Evolutionary conservation across 2,888 invertebrate genomes (phyloP), one percentile per base, ranked within the genome.

Genomic region (Beris chalybata): DNA sequence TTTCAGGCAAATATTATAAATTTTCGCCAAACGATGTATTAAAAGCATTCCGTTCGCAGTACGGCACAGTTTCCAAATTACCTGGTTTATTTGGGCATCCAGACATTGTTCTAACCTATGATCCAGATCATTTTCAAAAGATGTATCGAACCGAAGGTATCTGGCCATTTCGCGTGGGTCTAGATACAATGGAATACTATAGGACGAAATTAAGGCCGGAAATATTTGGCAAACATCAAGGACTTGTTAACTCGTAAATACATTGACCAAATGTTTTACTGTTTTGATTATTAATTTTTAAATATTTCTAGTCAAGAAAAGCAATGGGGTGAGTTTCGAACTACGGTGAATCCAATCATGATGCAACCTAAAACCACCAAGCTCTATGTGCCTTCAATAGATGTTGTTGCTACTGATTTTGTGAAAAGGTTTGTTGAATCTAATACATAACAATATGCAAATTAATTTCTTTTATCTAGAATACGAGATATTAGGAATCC

Each of bases 311-410:
- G 85, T 29, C 86, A 89, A 78, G 89, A 88, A 0, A 82, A 84
- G 32, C 81, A 85, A 71, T 90, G 90, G 90, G 84, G 86, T 31
- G 83, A 86, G 53, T 83, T 89, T 66, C 82, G 89, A n/a, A 85
- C 85, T 5, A 87, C 86, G 72, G 85, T 86, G 0, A 87, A 87
- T 74, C 85, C 85, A 71, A 81, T 85, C 52, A 79, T 88, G 78
- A 76, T 88, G 74, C 82, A 85, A 72, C 85, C 86, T 0, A 83
- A 85, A 73, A 71, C 81, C 44, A 77, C 83, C 0, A 82, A 82
- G 74, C 74, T 81, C 4, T 84, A 84, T 59, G 74, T 80, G 3
- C 77, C 81, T 6, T 77, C 74, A 0, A 76, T 84, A 30, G 80
- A 82, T 67, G 77, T 79, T 66, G 81, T 84, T 48, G 79, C 82